Evolutionary conservation across 2,797 vertebrate species (phyloP), one percentile per base, ranked within the genome.

Genomic region (Dallia pectoralis): DNA sequence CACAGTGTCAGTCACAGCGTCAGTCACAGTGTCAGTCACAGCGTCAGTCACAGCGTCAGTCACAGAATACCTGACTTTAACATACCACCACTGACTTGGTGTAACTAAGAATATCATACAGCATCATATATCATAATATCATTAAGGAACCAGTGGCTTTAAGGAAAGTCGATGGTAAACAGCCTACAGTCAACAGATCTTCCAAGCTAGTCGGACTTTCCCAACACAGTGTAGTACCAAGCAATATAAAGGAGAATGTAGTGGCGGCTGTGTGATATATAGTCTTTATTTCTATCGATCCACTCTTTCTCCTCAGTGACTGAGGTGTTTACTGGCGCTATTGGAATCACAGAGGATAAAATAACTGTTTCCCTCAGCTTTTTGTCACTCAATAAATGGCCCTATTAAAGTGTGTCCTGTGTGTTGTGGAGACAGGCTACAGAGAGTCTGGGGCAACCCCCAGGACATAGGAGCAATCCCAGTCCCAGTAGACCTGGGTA

Each of bases 251-350:
- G 76, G 49, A 81, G 74, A 70, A 71, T 71, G 73, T 32, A 49
- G 73, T 70, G 53, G 11, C 53, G 11, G 53, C 82, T 51, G 76
- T 79, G 75, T 85, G 83, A 89, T 86, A 79, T 72, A 87, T 87
- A 75, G 75, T 77, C 69, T 3, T 77, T 77, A 74, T 80, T 67
- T 77, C 30, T 83, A 88, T 85, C 82, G 82, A 86, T 85, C 80
- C 5, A 22, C 40, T 51, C 67, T 40, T 11, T 30, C 56, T 69
- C 33, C 30, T 48, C 53, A 59, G 53, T 59, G 22, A 59, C 53
- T 59, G 70, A 69, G 48, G 27, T 69, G 48, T 56, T 53, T 62
- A 71, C 29, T 72, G 61, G 18, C 18, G 8, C 18, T 33, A 66
- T 72, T 36, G 44, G 63, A 66, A 62, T 62, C 27, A 6, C 12